Percentiles rank a stretch among this genome's conserved stretches.
phyloP scores from a whole-genome alignment of 2,888 invertebrate genomes.

The Phalera bucephala region DNA sequence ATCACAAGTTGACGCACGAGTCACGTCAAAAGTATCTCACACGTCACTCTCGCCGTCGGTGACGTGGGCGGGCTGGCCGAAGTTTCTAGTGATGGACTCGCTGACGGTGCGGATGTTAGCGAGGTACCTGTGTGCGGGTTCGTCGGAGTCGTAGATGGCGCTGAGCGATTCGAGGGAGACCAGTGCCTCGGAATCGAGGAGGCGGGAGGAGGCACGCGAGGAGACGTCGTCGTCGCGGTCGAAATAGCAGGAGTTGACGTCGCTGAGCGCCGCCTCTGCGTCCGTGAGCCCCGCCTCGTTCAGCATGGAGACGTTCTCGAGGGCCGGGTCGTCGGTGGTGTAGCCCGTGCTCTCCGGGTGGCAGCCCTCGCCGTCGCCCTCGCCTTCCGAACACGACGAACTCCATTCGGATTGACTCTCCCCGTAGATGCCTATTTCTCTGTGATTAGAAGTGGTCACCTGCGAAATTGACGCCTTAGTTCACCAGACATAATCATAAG shows the following conservation, averaged over 20 bases:
- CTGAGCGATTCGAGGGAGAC: conserved; percentile 91
- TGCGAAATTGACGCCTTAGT: conserved; percentile 19
- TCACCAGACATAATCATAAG: conserved; percentile 1
- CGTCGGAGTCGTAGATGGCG: conserved; percentile 91
- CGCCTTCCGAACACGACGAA: conserved; percentile 81
- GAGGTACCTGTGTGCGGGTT: conserved; percentile 85
- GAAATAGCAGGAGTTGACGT: conserved; percentile 92
- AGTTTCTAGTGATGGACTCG: conserved; percentile 89
- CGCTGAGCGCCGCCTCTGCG: conserved; percentile 93
- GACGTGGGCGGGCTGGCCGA: conserved; percentile 86
- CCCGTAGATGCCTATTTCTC: conserved; percentile 76
- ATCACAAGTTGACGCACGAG: conserved; percentile 30
- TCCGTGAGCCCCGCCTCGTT: conserved; percentile 94
- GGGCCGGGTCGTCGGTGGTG: conserved; percentile 93
- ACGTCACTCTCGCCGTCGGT: conserved; percentile 87
- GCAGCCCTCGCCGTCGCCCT: conserved; percentile 73
- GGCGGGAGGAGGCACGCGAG: conserved; percentile 91
- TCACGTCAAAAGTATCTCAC: conserved; percentile 50
- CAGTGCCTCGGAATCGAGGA: conserved; percentile 90
- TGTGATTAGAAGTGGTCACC: conserved; percentile 66
- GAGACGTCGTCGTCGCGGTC: conserved; percentile 90
- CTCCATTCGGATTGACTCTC: conserved; percentile 94
- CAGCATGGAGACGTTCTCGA: conserved; percentile 92
- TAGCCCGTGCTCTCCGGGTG: conserved; percentile 90
- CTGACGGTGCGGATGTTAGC: conserved; percentile 90